A percentile compares a stretch with the other conserved stretches of the same genome.
Evolutionary conservation across 2,888 invertebrate genomes (phyloP).

Genomic region (Incurvaria masculella): DNA sequence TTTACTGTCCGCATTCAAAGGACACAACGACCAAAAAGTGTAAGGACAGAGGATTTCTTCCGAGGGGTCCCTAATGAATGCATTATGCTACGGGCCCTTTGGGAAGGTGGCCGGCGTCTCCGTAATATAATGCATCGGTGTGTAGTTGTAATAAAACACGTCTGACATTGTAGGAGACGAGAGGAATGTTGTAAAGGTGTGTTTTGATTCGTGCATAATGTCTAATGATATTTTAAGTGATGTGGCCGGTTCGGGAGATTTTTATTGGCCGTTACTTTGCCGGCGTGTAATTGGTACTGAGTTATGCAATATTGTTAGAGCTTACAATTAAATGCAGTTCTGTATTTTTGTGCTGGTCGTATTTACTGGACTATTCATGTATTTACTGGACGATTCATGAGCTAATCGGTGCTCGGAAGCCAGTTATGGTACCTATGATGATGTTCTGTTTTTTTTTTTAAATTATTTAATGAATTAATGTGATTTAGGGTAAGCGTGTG

Average conservation of each 20-base stretch:
- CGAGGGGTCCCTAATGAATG: not conserved
- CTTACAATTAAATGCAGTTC: not conserved
- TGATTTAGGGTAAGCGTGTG: no score
- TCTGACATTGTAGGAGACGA: not conserved
- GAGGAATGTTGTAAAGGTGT: not conserved
- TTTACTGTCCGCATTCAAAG: not conserved
- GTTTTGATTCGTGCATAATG: not conserved
- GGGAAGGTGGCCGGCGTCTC: not conserved
- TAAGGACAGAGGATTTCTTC: not conserved
- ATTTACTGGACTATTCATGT: no score
- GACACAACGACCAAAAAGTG: not conserved
- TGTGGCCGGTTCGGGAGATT: not conserved
- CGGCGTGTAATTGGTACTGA: not conserved
- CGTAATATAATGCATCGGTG: not conserved
- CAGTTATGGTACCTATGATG: no score
- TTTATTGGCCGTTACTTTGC: not conserved
- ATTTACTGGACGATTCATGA: no score
- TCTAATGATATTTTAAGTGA: not conserved
- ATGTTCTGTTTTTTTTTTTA: no score
- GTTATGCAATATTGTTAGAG: not conserved
- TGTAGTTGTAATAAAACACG: not conserved
- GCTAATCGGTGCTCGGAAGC: no score
- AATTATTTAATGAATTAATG: no score
- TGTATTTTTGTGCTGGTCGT: no score
- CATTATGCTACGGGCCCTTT: not conserved